Evolutionary conservation across 2,113 vertebrate species (phyloP).

Genomic region (Natator depressus): DNA sequence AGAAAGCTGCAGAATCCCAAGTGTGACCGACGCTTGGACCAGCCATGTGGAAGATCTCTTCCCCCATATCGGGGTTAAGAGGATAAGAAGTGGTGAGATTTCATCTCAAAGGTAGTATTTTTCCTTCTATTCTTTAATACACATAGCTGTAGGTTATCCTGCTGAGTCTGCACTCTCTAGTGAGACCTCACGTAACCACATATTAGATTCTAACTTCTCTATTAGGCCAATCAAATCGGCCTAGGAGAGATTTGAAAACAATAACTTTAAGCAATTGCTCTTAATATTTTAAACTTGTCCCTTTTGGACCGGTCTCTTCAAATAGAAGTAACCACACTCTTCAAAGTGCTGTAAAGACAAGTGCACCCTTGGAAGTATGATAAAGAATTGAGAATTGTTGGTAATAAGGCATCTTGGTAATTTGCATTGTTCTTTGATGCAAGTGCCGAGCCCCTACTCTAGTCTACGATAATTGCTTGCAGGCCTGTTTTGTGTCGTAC

Average conservation of each 20-base stretch:
- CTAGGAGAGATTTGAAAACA: neutral
- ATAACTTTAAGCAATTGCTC: neutral
- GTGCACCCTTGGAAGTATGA: neutral
- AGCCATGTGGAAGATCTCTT: neutral
- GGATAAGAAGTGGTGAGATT: neutral
- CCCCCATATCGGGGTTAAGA: neutral
- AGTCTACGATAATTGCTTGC: neutral
- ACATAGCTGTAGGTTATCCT: neutral
- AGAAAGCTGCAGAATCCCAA: neutral
- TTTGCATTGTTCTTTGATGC: neutral
- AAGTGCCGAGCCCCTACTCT: neutral
- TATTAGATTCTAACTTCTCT: neutral
- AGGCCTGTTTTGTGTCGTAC: neutral
- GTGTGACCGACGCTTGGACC: neutral
- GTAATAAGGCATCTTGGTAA: neutral
- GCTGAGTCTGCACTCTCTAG: neutral
- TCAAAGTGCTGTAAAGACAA: neutral
- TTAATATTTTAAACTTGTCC: neutral
- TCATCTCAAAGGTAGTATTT: neutral
- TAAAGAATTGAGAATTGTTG: neutral
- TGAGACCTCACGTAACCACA: neutral
- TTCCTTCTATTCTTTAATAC: neutral
- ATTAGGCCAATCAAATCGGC: neutral
- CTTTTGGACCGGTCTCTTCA: neutral
- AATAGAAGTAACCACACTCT: neutral